Conservation (phyloP, 2,888 invertebrate genomes). For the Cephus nigrinus region DNA sequence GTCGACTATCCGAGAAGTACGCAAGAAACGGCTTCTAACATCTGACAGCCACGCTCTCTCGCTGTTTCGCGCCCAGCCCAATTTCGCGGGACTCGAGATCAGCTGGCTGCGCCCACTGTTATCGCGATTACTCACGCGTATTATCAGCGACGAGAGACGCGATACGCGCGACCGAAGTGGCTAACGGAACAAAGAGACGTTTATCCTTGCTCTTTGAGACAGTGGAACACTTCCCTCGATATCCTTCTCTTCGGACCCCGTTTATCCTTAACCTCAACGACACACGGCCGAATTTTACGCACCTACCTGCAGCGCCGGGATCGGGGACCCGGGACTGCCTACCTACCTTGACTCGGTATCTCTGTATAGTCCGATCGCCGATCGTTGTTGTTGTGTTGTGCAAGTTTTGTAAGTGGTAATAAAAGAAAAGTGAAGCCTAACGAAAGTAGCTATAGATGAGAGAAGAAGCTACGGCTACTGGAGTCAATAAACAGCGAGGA, state of each 20-base stretch:
- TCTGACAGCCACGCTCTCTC: slow-evolving; percentile 56
- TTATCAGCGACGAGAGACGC: slow-evolving; percentile 23
- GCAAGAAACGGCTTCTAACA: slow-evolving; percentile 67
- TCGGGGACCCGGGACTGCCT: background rate
- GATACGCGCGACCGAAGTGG: slow-evolving; percentile 19
- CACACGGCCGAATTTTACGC: background rate
- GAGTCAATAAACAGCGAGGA: background rate
- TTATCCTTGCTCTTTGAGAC: background rate
- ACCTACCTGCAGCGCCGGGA: background rate
- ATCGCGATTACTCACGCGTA: slow-evolving; percentile 14
- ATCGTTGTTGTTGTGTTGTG: slow-evolving; percentile 43
- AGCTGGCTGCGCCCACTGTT: slow-evolving; percentile 21
- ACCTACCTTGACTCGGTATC: background rate
- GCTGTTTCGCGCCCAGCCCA: slow-evolving; percentile 34
- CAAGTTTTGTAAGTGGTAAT: slow-evolving; percentile 56
- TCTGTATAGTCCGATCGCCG: slow-evolving; percentile 5
- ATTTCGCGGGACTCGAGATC: slow-evolving; percentile 27
- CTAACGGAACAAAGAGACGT: background rate
- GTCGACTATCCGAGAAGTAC: slow-evolving; percentile 77
- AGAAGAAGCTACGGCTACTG: slow-evolving; percentile 13
- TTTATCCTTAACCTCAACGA: background rate
- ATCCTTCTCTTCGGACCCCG: background rate
- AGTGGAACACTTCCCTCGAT: background rate
- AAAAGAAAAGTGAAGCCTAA: slow-evolving; percentile 35
- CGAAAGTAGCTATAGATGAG: slow-evolving; percentile 25